phyloP scores from a whole-genome alignment of 2,113 vertebrate genomes.

The Rallus limicola region DNA sequence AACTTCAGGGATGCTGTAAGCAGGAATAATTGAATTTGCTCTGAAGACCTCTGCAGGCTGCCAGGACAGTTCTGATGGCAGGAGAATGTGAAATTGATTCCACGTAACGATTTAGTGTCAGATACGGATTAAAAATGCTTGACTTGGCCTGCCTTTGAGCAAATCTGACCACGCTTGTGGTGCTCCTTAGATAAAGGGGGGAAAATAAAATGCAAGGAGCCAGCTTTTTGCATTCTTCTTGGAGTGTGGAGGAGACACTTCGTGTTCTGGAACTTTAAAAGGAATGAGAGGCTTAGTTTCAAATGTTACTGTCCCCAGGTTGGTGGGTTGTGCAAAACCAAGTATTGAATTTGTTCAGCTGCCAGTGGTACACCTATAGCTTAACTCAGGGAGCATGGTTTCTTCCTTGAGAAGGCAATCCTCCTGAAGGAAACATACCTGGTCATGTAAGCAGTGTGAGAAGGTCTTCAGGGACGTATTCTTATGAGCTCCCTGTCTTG shows the following conservation, averaged over 20 bases:
- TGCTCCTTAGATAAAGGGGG: background rate
- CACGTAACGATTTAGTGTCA: background rate
- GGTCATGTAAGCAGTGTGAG: background rate
- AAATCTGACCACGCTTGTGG: background rate
- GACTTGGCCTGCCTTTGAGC: background rate
- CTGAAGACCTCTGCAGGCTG: background rate
- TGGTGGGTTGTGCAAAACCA: background rate
- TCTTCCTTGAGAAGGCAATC: background rate
- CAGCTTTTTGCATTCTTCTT: background rate
- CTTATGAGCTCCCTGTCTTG: background rate
- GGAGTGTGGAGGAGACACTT: background rate
- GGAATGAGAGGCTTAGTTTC: background rate
- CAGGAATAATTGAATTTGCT: background rate
- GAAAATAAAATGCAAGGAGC: background rate
- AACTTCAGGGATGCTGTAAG: background rate
- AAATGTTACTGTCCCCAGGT: fast-evolving
- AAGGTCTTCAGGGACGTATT: background rate
- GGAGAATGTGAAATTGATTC: background rate
- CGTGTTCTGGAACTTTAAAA: background rate
- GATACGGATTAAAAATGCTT: background rate
- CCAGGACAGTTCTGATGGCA: background rate
- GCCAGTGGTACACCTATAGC: background rate
- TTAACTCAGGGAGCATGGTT: background rate
- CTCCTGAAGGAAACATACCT: background rate
- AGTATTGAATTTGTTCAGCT: background rate